These are phyloP conservation scores for Leucopternis melanops DNA, from an alignment of 2,113 vertebrate genomes.

Conservation along the genomic window DNA sequence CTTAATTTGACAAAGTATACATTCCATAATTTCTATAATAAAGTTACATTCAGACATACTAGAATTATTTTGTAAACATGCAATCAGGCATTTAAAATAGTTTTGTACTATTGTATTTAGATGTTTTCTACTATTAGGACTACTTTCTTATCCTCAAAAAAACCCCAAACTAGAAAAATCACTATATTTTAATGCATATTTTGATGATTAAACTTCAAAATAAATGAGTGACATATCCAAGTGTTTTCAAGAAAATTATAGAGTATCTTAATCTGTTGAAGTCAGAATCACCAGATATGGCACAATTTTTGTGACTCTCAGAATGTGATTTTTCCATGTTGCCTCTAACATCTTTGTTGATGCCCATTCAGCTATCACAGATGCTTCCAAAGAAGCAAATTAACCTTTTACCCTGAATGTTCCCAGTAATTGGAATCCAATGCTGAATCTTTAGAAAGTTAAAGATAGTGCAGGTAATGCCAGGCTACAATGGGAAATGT, in stretches of 20 bases:
- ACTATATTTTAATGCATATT: not conserved
- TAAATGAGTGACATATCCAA: not conserved
- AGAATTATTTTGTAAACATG: not conserved
- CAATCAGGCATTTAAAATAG: not conserved
- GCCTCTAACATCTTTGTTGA: not conserved
- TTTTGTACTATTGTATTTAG: not conserved
- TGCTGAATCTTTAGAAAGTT: not conserved
- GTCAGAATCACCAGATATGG: not conserved
- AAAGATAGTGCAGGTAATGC: not conserved
- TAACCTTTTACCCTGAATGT: not conserved
- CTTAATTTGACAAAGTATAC: not conserved
- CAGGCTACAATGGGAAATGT: not conserved
- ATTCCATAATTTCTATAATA: not conserved
- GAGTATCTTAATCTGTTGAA: not conserved
- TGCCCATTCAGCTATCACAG: not conserved
- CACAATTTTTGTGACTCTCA: not conserved
- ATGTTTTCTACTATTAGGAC: not conserved
- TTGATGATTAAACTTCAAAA: not conserved
- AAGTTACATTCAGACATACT: not conserved
- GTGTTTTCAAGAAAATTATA: not conserved
- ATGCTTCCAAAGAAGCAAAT: not conserved
- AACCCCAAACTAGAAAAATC: not conserved
- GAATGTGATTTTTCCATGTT: not conserved
- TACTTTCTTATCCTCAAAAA: not conserved
- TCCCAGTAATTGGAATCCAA: not conserved